Evolutionary conservation across 2,888 invertebrate species (phyloP).

Genomic region (Oligia strigilis): DNA sequence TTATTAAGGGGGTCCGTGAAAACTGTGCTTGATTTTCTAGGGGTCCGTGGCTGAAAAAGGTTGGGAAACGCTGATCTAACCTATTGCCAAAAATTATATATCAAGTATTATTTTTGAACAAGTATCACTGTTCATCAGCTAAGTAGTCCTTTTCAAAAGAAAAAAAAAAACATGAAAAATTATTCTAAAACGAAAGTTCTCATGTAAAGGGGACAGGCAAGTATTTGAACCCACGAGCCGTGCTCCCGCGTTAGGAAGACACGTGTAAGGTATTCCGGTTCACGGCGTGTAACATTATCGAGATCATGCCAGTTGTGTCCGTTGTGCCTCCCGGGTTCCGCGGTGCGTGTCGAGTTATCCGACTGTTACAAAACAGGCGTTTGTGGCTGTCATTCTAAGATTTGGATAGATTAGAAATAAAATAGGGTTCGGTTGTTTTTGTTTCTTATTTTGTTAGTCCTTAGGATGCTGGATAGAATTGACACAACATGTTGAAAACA

Average conservation of each 20-base stretch:
- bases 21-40: no score
- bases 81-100: background rate
- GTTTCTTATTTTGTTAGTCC: background rate
- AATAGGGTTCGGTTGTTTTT: background rate
- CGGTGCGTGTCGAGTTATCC: constrained; percentile 7
- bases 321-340: constrained; percentile 11
- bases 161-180: background rate
- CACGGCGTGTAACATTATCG: constrained; percentile 33
- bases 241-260: constrained; percentile 26
- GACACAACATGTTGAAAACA: background rate
- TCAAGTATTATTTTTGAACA: background rate
- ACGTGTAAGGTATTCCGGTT: constrained; percentile 47
- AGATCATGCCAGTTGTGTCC: constrained; percentile 33
- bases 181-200: background rate
- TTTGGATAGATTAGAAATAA: constrained; percentile 3
- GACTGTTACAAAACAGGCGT: constrained; percentile 7
- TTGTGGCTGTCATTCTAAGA: background rate
- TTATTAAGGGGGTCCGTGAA: no score
- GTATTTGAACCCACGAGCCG: background rate
- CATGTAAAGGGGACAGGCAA: background rate
- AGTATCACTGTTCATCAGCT: background rate
- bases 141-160: background rate
- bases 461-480: background rate
- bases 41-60: no score
- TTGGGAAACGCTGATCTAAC: no score